These are phyloP conservation scores for Sphenopsis melanotis DNA, from an alignment of 2,797 vertebrate genomes.

Conservation along the genomic window DNA sequence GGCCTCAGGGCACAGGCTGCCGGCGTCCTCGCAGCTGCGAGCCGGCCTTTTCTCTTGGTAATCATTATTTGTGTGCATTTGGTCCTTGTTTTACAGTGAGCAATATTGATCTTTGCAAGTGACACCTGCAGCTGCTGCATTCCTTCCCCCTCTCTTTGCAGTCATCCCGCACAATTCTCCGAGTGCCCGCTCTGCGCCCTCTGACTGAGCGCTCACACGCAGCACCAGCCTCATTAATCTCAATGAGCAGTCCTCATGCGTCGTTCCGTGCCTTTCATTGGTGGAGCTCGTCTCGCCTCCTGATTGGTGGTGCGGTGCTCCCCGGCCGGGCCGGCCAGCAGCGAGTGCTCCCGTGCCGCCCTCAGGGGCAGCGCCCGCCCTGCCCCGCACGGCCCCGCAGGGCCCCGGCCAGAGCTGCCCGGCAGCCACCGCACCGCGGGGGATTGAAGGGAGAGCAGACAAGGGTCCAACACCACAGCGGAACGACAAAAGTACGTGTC, in stretches of 20 bases:
- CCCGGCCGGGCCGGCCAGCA: background rate
- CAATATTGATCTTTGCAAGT: background rate
- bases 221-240: background rate
- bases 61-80: background rate
- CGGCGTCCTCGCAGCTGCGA: background rate
- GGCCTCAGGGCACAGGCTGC: background rate
- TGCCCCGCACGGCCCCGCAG: too few relatives aligned
- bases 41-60: too few relatives aligned
- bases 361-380: background rate
- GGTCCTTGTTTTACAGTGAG: background rate
- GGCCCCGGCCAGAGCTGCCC: too few relatives aligned
- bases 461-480: background rate
- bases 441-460: background rate
- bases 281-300: background rate
- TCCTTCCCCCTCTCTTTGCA: accelerated
- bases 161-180: background rate
- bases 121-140: background rate
- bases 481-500: background rate
- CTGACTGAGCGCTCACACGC: background rate
- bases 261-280: background rate
- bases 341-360: background rate
- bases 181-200: too few relatives aligned
- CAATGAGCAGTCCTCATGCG: background rate
- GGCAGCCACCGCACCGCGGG: background rate
- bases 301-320: background rate